phyloP scores from a whole-genome alignment of 2,113 vertebrate genomes.

The Lophura nycthemera region DNA sequence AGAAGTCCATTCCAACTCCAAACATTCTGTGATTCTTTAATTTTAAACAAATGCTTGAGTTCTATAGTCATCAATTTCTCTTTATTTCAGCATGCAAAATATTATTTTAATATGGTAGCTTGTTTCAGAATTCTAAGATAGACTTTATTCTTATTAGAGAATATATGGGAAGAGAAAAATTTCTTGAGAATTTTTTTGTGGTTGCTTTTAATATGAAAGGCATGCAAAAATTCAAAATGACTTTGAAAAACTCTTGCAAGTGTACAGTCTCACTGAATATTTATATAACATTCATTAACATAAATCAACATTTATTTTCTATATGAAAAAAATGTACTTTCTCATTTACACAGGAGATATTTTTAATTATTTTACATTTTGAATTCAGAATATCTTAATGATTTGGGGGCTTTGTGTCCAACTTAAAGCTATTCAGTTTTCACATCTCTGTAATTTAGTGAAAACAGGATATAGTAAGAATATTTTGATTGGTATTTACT shows the following conservation, averaged over 20 bases:
- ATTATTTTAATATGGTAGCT: neutral
- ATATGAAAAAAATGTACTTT: neutral
- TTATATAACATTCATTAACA: neutral
- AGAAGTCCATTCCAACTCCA: no score
- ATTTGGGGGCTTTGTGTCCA: rapidly evolving
- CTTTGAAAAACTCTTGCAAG: neutral
- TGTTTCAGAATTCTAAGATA: neutral
- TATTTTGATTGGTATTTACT: neutral
- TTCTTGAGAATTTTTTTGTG: neutral
- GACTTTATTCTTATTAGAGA: neutral
- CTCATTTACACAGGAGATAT: neutral
- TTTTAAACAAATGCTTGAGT: neutral
- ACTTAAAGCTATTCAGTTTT: neutral
- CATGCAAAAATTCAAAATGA: neutral
- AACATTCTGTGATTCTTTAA: neutral
- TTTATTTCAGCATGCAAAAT: neutral
- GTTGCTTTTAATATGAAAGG: neutral
- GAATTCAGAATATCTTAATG: rapidly evolving
- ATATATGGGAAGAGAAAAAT: neutral
- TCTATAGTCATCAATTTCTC: neutral
- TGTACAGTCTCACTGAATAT: neutral
- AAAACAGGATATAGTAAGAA: neutral
- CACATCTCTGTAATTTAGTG: neutral
- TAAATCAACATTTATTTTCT: neutral
- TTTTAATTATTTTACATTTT: neutral